Evolutionary conservation across 2,888 invertebrate species (phyloP).

Genomic region (Pyrrhia umbra): DNA sequence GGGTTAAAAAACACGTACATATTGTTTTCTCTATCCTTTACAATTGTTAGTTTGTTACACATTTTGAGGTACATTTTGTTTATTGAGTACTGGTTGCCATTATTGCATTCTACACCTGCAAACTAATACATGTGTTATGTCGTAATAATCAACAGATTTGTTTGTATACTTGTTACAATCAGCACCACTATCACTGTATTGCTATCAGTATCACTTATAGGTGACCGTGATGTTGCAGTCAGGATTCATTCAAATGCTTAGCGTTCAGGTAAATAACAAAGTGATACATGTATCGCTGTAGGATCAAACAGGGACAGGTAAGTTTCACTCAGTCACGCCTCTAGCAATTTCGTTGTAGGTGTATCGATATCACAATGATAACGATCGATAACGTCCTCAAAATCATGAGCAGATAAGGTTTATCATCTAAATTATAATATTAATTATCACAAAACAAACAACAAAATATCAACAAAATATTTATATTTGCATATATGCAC

Average conservation of each 20-base stretch:
- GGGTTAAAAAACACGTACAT: slow-evolving; percentile 34
- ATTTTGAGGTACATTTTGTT: not conserved
- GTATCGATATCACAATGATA: slow-evolving; percentile 45
- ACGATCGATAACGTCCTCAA: slow-evolving; percentile 38
- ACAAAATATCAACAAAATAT: slow-evolving; percentile 36
- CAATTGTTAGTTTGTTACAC: slow-evolving; percentile 7
- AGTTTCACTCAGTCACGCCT: slow-evolving; percentile 19
- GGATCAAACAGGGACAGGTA: slow-evolving; percentile 37
- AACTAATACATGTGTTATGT: slow-evolving; percentile 3
- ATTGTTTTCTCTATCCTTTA: slow-evolving; percentile 20
- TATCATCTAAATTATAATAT: slow-evolving; percentile 44
- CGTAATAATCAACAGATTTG: slow-evolving; percentile 29
- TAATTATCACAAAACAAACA: slow-evolving; percentile 51
- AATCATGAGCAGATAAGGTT: slow-evolving; percentile 42
- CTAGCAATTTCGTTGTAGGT: slow-evolving; percentile 39
- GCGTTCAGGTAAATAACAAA: slow-evolving; percentile 32
- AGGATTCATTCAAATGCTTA: slow-evolving; percentile 33
- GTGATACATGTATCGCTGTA: slow-evolving; percentile 34
- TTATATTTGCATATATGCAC: slow-evolving; percentile 12
- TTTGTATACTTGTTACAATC: slow-evolving; percentile 11
- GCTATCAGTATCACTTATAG: slow-evolving; percentile 9
- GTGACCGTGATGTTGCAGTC: slow-evolving; percentile 30
- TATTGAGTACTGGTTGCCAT: not conserved
- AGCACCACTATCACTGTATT: not conserved
- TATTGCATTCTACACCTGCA: slow-evolving; percentile 8